phyloP scores from a whole-genome alignment of 2,113 vertebrate genomes.

The Oxyura jamaicensis region DNA sequence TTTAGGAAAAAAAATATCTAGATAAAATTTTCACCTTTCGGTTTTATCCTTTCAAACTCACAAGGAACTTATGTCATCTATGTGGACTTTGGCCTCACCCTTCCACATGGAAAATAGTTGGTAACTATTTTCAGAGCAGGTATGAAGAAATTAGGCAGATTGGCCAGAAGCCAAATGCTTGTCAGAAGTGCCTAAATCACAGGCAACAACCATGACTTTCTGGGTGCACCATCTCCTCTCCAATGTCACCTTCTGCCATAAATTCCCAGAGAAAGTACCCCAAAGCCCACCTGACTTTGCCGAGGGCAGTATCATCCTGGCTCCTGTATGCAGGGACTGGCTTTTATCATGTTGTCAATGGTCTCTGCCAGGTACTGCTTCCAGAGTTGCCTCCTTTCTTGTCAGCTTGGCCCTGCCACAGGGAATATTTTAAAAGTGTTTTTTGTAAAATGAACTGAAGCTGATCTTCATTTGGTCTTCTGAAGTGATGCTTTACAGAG shows the following conservation, averaged over 20 bases:
- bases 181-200: background rate
- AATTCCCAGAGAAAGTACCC: background rate
- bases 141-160: background rate
- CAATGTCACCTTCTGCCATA: background rate
- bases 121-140: background rate
- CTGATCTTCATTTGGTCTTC: background rate
- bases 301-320: background rate
- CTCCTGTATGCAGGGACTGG: background rate
- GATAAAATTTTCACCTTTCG: background rate
- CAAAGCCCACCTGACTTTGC: background rate
- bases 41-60: background rate
- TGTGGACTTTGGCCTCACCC: background rate
- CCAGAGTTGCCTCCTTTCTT: background rate
- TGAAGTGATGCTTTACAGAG: background rate
- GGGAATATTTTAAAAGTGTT: background rate
- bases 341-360: background rate
- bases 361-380: background rate
- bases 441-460: background rate
- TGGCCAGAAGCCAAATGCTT: background rate
- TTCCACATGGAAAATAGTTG: background rate
- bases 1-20: background rate
- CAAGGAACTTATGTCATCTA: accelerated
- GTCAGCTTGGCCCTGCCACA: background rate
- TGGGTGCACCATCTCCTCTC: conserved; percentile 20
- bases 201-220: background rate